Conservation (phyloP, 2,113 vertebrate species). For the Stegostoma tigrinum region DNA sequence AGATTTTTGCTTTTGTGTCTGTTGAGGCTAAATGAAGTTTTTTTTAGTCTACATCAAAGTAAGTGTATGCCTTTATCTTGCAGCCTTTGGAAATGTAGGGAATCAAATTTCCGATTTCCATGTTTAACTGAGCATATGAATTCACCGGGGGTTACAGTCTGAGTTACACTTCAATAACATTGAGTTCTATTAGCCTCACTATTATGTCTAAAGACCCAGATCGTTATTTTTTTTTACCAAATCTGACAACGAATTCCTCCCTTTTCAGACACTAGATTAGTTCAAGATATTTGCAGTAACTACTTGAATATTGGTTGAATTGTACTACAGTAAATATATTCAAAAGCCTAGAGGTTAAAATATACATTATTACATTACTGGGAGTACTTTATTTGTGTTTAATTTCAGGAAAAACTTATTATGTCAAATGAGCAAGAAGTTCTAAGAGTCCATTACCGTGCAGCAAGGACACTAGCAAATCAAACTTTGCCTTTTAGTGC, state of each 20-base stretch:
- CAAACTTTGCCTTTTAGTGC: conserved; percentile 95
- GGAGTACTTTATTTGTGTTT: conserved; percentile 38
- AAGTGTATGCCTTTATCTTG: background rate
- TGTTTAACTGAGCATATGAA: background rate
- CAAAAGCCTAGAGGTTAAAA: background rate
- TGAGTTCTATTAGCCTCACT: background rate
- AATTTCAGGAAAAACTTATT: conserved; percentile 85
- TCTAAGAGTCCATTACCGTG: conserved; percentile 89
- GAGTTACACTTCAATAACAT: background rate
- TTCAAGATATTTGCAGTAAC: background rate
- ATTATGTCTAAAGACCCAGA: background rate
- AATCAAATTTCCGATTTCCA: background rate
- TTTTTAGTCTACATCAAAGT: no score
- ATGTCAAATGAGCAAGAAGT: conserved; percentile 98
- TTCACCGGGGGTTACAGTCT: background rate
- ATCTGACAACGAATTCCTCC: background rate
- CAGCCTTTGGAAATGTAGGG: background rate
- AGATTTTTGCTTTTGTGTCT: no score
- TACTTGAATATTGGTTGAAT: conserved; percentile 13
- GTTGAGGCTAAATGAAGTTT: no score
- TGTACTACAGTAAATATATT: background rate
- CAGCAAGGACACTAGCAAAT: conserved; percentile 90
- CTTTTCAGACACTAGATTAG: background rate
- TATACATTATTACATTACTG: background rate
- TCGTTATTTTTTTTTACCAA: background rate